These are phyloP conservation scores for Paramormyrops kingsleyae DNA, from an alignment of 2,113 vertebrate species.

Conservation along the genomic window DNA sequence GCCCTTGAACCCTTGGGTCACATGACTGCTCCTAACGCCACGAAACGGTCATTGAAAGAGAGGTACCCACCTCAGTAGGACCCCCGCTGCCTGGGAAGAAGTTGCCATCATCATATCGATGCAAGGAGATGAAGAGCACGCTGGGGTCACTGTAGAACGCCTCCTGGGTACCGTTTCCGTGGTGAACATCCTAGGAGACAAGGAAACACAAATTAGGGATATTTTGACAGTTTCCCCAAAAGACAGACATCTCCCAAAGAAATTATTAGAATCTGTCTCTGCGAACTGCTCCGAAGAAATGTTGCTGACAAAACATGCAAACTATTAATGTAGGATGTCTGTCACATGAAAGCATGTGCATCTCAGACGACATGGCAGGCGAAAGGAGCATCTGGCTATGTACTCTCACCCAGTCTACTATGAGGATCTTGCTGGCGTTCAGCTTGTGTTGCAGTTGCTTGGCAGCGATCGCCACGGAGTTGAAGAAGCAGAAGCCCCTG, in stretches of 20 bases:
- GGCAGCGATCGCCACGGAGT: slow-evolving; percentile 52
- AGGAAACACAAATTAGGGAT: not conserved
- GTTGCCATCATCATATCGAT: slow-evolving; percentile 82
- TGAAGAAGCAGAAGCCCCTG: slow-evolving; percentile 59
- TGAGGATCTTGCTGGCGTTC: slow-evolving; percentile 50
- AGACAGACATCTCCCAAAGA: not conserved
- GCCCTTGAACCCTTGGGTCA: not conserved
- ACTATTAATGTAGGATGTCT: not conserved
- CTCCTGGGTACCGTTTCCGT: slow-evolving; percentile 86
- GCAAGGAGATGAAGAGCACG: slow-evolving; percentile 82
- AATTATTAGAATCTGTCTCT: not conserved
- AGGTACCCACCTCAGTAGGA: slow-evolving; percentile 32
- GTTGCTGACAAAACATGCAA: not conserved
- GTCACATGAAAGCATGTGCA: not conserved
- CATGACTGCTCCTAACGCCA: not conserved
- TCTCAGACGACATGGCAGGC: not conserved
- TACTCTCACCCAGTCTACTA: slow-evolving; percentile 51
- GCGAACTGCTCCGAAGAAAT: not conserved
- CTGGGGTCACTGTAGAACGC: slow-evolving; percentile 84
- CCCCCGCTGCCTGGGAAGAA: slow-evolving; percentile 76
- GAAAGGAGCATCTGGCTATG: not conserved
- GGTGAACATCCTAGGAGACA: slow-evolving; percentile 77
- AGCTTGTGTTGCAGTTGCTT: slow-evolving; percentile 55
- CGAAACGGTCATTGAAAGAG: slow-evolving; percentile 74
- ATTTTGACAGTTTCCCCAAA: not conserved